Base-by-base conservation (phyloP, 2,888 invertebrate species). In the Sussaba pulchella region DNA sequence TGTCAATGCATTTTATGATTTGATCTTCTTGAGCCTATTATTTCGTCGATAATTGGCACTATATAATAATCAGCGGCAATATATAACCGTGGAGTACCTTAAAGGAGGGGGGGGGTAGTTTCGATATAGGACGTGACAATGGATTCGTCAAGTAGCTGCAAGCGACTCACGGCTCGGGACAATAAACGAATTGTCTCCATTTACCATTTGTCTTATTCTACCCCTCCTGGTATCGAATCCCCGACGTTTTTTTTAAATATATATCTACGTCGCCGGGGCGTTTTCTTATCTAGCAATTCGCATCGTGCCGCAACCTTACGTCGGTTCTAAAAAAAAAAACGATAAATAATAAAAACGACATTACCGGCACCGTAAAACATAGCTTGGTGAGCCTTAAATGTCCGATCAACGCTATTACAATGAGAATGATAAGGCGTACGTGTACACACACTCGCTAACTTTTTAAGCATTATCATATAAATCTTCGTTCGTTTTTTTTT, bases 211-310 rank as follows among this genome's bases (percentile, higher is more conserved):
- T 71, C 26, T 36, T 54, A 39, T 5, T 41, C 67, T 19, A 19
- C 36, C 45, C 43, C 2, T 54, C 69, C 43, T 61, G 63, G 17
- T 59, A 78, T 41, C 47, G 31, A 41, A 57, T 67, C 41, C 61
- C 66, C 76, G 67, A 76, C 74, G 21, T 66, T 26, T 77, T 50
- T 47, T 76, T 54, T 73, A 73, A 36, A 72, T 67, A 73, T 76
- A 72, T 54, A 75, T 72, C 63, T 77, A 61, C 76, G 77, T 64
- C 81, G 50, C 73, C 36, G 39, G 70, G 81, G 78, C 75, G 72
- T 69, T 57, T 73, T 67, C 82, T 88, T 88, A 89, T 74, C 86
- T 89, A 89, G 84, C 89, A 89, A 89, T 89, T 89, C 89, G 84
- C 88, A 84, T 88, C 85, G 89, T 89, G 89, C 89, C 86, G 89